Conservation (phyloP, 2,113 vertebrate species). For the Tricholaema leucomelas region DNA sequence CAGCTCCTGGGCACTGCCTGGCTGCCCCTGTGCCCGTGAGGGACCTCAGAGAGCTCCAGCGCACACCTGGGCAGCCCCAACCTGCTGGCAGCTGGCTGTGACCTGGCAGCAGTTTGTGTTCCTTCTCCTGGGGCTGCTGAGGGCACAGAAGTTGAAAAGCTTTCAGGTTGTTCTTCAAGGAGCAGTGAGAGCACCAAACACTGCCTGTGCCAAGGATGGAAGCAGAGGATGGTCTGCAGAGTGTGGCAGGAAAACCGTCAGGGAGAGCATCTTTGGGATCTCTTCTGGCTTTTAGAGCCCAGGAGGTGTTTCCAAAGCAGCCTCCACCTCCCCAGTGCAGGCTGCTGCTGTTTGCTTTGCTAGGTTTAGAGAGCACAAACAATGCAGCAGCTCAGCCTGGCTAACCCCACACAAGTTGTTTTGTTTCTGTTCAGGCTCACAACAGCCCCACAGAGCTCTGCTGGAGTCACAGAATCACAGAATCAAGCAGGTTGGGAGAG, state of each 20-base stretch:
- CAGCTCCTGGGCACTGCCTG: background rate
- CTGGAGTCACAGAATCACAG: background rate
- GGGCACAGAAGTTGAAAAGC: background rate
- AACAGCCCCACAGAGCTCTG: fast-evolving
- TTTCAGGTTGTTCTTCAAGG: background rate
- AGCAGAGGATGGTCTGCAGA: background rate
- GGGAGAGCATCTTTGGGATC: fast-evolving
- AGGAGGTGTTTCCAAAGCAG: background rate
- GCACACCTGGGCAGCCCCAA: fast-evolving
- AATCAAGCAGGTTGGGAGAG: no score
- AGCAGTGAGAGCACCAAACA: fast-evolving
- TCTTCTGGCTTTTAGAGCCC: background rate
- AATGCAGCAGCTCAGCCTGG: fast-evolving
- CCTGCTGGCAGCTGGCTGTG: fast-evolving
- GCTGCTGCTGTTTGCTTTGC: background rate
- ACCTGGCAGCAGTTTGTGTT: background rate
- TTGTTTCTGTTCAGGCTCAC: background rate
- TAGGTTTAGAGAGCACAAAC: background rate
- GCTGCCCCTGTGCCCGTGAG: background rate
- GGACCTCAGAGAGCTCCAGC: background rate
- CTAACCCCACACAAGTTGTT: background rate
- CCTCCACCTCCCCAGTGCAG: background rate
- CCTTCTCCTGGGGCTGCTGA: background rate
- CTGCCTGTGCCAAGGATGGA: background rate
- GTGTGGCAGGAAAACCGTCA: background rate